These are phyloP conservation scores for Melanotaenia trifasciata DNA, from an alignment of 2,797 vertebrate species.

Conservation along the genomic window DNA sequence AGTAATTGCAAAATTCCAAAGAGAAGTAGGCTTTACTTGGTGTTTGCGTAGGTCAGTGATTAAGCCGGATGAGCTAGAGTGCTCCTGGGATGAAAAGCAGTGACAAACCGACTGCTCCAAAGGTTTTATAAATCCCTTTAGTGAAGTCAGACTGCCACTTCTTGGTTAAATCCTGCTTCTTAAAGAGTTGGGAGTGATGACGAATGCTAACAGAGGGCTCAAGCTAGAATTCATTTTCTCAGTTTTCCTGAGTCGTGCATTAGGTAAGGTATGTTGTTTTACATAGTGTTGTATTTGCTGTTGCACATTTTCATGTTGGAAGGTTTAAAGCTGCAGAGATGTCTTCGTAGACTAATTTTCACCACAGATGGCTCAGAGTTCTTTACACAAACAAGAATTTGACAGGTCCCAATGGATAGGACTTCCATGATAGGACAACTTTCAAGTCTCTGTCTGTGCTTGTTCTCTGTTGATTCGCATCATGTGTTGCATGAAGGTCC, in stretches of 20 bases:
- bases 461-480: background rate
- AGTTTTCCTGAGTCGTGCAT: constrained; percentile 19
- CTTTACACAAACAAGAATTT: constrained; percentile 3
- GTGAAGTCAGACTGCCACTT: constrained; percentile 48
- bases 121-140: constrained; percentile 63
- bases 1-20: constrained; percentile 55
- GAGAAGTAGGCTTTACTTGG: constrained; percentile 36
- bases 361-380: background rate
- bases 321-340: background rate
- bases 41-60: constrained; percentile 66
- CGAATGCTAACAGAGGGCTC: constrained; percentile 53
- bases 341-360: background rate
- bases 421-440: too few relatives aligned
- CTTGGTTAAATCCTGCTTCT: constrained; percentile 54
- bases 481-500: background rate
- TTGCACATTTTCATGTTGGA: background rate
- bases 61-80: constrained; percentile 58
- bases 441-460: background rate
- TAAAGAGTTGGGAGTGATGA: constrained; percentile 43
- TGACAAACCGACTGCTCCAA: constrained; percentile 57
- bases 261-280: constrained; percentile 16
- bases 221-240: constrained; percentile 44
- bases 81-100: constrained; percentile 56
- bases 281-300: constrained; percentile 12
- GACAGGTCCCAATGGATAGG: background rate